Conservation (phyloP, 2,797 vertebrate species). For the Luscinia megarhynchos region DNA sequence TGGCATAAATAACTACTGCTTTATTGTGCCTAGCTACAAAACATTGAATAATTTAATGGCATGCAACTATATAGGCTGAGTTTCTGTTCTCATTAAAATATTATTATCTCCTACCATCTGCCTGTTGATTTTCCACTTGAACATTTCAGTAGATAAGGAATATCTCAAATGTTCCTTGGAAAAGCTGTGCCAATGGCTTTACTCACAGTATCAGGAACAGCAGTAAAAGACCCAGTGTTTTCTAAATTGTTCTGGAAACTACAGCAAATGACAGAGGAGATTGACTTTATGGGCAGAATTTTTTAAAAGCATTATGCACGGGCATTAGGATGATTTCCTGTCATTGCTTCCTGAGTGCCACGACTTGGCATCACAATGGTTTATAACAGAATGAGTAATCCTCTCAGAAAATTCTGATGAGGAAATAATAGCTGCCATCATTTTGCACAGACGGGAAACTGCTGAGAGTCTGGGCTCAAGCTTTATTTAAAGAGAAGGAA, state of each 20-base stretch:
- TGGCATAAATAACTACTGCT: background rate
- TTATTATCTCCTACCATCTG: conserved; percentile 38
- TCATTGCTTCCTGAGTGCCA: background rate
- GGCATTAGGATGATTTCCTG: background rate
- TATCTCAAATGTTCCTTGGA: background rate
- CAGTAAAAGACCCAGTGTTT: background rate
- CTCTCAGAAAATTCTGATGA: background rate
- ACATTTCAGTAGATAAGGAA: conserved; percentile 24
- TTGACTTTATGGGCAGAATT: background rate
- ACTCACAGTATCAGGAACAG: background rate
- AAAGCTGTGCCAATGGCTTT: background rate
- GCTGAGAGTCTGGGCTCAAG: background rate
- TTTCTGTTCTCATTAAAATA: conserved; percentile 39
- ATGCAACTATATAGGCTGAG: background rate
- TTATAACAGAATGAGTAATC: background rate
- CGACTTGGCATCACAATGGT: background rate
- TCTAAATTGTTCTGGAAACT: background rate
- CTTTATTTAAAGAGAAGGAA: background rate
- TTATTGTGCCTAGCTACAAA: background rate
- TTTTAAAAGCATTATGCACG: background rate
- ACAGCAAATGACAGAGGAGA: background rate
- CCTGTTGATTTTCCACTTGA: conserved; percentile 24
- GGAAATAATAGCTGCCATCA: conserved; percentile 3
- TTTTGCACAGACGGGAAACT: background rate
- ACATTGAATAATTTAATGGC: conserved; percentile 23